Percentiles rank a stretch among this genome's conserved stretches.
These are phyloP conservation scores for Neopelma chrysocephalum DNA, from an alignment of 2,797 vertebrate species.

Conservation along the genomic window DNA sequence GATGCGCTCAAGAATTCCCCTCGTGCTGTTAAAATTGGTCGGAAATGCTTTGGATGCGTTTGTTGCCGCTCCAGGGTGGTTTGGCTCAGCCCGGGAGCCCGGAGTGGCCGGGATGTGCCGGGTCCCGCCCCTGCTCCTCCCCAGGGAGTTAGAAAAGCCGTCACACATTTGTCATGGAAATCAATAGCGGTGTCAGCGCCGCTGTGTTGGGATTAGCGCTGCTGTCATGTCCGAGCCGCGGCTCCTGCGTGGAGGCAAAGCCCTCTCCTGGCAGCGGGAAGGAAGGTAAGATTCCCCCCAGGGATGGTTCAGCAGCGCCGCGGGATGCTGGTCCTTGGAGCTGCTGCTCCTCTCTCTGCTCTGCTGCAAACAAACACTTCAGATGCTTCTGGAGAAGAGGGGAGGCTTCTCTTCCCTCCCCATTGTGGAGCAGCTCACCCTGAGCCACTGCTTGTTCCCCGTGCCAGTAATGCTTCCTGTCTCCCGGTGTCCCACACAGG, in stretches of 20 bases:
- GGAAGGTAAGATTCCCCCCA: not conserved
- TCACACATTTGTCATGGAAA: not conserved
- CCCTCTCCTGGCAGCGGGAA: not conserved
- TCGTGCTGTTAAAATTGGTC: not conserved
- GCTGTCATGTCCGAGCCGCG: not conserved
- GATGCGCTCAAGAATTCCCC: not conserved
- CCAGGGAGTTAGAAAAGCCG: not conserved
- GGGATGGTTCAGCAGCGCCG: rapidly evolving
- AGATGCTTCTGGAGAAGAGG: not conserved
- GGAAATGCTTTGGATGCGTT: not conserved
- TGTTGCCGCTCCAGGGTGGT: not conserved
- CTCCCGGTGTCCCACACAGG: not conserved
- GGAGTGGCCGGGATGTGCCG: not conserved
- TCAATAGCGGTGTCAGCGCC: not conserved
- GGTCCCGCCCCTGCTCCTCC: not conserved
- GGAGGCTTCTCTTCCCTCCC: not conserved
- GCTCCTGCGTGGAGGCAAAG: not conserved
- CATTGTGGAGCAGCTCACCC: not conserved
- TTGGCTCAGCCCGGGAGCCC: not conserved
- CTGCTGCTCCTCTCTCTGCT: not conserved
- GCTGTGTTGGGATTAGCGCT: not conserved
- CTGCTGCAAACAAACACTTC: not conserved
- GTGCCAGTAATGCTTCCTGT: rapidly evolving
- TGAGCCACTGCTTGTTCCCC: rapidly evolving
- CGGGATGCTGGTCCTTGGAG: rapidly evolving